Evolutionary conservation across 2,888 invertebrate species (phyloP).

Genomic region (Athalia rosae): DNA sequence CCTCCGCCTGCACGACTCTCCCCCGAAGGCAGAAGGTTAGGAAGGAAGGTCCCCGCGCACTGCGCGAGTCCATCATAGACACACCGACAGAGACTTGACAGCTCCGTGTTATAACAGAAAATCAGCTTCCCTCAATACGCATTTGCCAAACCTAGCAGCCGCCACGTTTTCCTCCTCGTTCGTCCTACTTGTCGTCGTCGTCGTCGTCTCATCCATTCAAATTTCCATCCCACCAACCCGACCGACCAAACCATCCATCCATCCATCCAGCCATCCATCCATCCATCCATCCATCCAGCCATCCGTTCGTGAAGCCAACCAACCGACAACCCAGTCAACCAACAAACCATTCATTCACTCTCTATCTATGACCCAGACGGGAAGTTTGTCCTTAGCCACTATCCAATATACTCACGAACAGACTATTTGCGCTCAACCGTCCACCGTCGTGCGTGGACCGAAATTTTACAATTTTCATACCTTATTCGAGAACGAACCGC

Average conservation of each 20-base stretch:
- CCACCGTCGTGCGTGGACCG: slow-evolving; percentile 50
- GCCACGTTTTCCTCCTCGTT: background rate
- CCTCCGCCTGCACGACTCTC: slow-evolving; percentile 56
- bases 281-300: background rate
- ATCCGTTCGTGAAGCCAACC: background rate
- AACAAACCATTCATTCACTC: slow-evolving; percentile 38
- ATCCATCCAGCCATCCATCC: background rate
- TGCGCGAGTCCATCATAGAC: slow-evolving; percentile 70
- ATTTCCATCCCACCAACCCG: too few species aligned
- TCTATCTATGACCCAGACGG: slow-evolving; percentile 50
- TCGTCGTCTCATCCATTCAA: too few species aligned
- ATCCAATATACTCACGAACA: background rate
- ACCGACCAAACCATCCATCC: background rate
- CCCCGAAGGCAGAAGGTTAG: slow-evolving; percentile 61
- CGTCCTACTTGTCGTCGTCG: too few species aligned
- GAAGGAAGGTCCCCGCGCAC: slow-evolving; percentile 62
- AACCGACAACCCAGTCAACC: background rate
- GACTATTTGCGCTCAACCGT: slow-evolving; percentile 33
- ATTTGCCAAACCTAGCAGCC: background rate
- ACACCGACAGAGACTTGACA: slow-evolving; percentile 67
- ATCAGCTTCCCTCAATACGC: background rate
- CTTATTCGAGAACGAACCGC: slow-evolving; percentile 68
- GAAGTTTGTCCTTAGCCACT: slow-evolving; percentile 54
- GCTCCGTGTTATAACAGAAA: slow-evolving; percentile 50
- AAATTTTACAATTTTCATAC: slow-evolving; percentile 65